Evolutionary conservation across 2,888 invertebrate genomes (phyloP), one percentile per base, ranked within the genome.

Genomic region (Aplocera efformata): DNA sequence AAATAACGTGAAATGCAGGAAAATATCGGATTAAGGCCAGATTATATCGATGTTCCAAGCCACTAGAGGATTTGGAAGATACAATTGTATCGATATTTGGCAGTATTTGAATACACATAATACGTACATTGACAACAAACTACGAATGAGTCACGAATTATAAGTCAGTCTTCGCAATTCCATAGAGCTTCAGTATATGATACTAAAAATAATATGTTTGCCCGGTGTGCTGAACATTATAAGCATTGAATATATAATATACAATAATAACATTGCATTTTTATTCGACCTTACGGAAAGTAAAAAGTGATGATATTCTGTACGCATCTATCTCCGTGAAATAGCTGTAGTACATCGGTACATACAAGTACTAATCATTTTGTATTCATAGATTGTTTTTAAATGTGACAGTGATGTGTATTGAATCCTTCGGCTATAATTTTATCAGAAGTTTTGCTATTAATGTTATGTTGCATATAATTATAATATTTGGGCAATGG

Each of bases 111-210:
- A 79, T 79, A 89, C 81, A 88, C 79, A 88, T 76, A 81, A 60
- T 81, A 88, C 82, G 82, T 79, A 88, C 80, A 86, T 76, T 82
- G 79, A 89, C 81, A 84, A 76, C 84, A 83, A 85, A 79, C 86
- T 86, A 86, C 86, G 67, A 78, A 86, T 84, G 78, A 82, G 65
- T 73, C 77, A 85, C 81, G 79, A 80, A 71, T 67, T 72, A 56
- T 63, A 84, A n/a, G n/a, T n/a, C 86, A 86, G 86, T 85, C 81
- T 66, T 86, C 85, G 86, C 85, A 88, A 86, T 70, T 83, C 86
- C 86, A 86, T 75, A 81, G 82, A 77, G 71, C 73, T 63, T 42
- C 7, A 22, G 27, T 10, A 13, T 22, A 25, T n/a, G n/a, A n/a
- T n/a, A n/a, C n/a, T n/a, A n/a, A n/a, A n/a, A n/a, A n/a, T n/a